A percentile compares a stretch with the other conserved stretches of the same genome.
phyloP scores from a whole-genome alignment of 2,797 vertebrate species.

The Crocodylus rhombifer region DNA sequence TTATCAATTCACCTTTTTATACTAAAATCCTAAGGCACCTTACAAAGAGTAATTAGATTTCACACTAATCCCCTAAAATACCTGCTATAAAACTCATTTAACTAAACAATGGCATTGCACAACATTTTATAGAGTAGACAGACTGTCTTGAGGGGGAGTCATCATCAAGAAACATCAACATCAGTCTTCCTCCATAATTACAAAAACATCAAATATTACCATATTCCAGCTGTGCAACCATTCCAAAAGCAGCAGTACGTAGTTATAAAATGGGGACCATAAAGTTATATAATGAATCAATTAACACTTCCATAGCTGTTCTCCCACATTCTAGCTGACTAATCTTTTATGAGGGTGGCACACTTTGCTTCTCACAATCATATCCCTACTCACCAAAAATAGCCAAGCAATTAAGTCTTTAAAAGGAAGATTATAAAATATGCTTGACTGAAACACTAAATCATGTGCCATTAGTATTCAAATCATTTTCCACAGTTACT shows the following conservation, averaged over 20 bases:
- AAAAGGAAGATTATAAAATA: no score
- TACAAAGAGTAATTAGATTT: not conserved
- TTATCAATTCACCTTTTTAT: not conserved
- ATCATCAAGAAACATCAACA: not conserved
- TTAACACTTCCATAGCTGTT: not conserved
- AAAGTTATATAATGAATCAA: not conserved
- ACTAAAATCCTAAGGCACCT: constrained; percentile 7
- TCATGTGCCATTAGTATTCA: not conserved
- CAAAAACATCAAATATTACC: not conserved
- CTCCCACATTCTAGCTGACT: not conserved
- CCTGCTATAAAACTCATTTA: not conserved
- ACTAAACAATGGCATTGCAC: not conserved
- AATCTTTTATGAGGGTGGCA: no score
- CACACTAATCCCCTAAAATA: not conserved
- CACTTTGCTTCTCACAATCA: not conserved
- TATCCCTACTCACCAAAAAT: not conserved
- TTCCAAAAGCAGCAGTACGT: not conserved
- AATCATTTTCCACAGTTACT: not conserved
- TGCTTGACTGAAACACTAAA: not conserved
- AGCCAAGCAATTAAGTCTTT: no score
- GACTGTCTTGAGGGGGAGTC: not conserved
- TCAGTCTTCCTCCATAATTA: not conserved
- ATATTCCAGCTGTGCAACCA: not conserved
- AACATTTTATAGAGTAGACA: not conserved
- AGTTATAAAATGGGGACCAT: not conserved